Evolutionary conservation across 1,140 invertebrate genomes (phyloP).

Genomic region (Drosophila pseudoananassae): DNA sequence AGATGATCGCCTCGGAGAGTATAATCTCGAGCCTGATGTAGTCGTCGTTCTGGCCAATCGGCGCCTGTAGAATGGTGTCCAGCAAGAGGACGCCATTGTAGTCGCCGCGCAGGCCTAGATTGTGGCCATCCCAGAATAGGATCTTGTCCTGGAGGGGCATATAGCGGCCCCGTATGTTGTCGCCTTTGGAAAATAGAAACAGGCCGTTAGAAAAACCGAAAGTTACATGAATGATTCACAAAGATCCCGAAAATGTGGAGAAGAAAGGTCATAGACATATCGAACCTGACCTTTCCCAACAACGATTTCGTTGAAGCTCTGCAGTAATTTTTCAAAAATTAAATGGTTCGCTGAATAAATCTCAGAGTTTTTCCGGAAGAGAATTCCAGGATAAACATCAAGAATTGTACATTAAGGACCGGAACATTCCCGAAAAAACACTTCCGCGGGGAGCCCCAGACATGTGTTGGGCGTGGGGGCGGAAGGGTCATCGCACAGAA

Average conservation of each 20-base stretch:
- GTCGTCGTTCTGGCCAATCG: constrained; percentile 89
- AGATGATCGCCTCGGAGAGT: constrained; percentile 92
- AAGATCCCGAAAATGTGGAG: background rate
- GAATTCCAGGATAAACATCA: background rate
- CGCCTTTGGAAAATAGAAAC: constrained; percentile 29
- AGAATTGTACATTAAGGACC: background rate
- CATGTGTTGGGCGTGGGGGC: background rate
- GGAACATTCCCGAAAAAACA: constrained; percentile 18
- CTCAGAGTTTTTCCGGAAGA: background rate
- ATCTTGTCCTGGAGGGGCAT: constrained; percentile 91
- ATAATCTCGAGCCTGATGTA: constrained; percentile 92
- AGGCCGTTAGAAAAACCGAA: too few species aligned
- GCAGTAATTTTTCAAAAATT: background rate
- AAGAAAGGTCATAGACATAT: background rate
- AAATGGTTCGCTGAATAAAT: too few species aligned
- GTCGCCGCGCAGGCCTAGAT: constrained; percentile 92
- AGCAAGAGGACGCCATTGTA: constrained; percentile 95
- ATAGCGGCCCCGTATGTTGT: constrained; percentile 87
- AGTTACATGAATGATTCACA: too few species aligned
- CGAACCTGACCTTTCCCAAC: constrained; percentile 1
- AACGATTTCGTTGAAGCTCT: background rate
- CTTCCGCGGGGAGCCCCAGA: background rate
- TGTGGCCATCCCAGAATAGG: constrained; percentile 91
- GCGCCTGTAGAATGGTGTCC: constrained; percentile 93
- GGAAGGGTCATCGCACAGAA: constrained; percentile 1